A percentile compares a stretch with the other conserved stretches of the same genome.
Evolutionary conservation across 2,797 vertebrate genomes (phyloP).

Genomic region (Anisognathus igniventris): DNA sequence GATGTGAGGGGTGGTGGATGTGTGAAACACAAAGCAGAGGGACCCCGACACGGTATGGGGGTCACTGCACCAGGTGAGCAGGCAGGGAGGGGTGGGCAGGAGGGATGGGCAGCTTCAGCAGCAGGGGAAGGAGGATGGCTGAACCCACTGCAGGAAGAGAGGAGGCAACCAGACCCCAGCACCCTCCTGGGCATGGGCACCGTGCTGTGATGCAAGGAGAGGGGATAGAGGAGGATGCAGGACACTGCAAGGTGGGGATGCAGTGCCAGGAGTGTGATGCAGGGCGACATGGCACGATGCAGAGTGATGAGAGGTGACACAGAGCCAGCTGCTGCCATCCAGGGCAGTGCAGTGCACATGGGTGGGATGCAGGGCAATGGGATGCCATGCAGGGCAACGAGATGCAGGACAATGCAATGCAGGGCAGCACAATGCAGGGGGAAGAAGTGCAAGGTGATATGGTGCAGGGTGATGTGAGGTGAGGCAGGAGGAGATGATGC

Average conservation of each 20-base stretch:
- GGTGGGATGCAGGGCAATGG: too few relatives aligned
- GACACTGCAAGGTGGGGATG: not conserved
- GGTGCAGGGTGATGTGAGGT: not conserved
- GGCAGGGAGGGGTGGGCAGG: not conserved
- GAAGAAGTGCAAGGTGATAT: too few relatives aligned
- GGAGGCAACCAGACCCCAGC: not conserved
- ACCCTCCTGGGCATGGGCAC: fast-evolving
- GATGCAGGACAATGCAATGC: not conserved
- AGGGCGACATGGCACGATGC: fast-evolving
- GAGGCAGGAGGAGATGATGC: not conserved
- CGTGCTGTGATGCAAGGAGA: fast-evolving
- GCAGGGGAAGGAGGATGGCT: not conserved
- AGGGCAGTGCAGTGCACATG: not conserved
- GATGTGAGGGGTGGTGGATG: not conserved
- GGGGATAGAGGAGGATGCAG: not conserved
- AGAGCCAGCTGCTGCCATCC: not conserved
- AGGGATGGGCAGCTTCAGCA: not conserved
- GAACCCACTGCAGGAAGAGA: not conserved
- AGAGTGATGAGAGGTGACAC: not conserved
- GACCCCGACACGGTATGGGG: fast-evolving
- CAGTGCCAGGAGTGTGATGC: not conserved
- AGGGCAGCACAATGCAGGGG: not conserved
- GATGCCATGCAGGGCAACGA: too few relatives aligned
- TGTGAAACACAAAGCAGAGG: not conserved
- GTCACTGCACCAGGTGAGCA: fast-evolving